phyloP scores from a whole-genome alignment of 2,113 vertebrate genomes.

The Morone chrysops region DNA sequence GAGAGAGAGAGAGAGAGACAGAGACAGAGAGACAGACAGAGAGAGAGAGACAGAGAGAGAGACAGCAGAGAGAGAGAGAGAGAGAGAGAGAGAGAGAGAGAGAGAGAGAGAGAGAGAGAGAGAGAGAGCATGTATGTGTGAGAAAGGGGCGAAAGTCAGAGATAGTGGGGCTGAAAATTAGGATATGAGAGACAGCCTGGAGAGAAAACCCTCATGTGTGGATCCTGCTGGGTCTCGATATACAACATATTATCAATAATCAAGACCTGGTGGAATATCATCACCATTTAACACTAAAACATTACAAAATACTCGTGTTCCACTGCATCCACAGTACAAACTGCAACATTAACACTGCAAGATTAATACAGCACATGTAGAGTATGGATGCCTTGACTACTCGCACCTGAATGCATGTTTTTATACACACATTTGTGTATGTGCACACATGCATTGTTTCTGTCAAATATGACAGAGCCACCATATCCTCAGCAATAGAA shows the following conservation, averaged over 20 bases:
- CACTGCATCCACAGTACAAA: neutral
- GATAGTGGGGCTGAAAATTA: conserved; percentile 51
- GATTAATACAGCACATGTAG: conserved; percentile 26
- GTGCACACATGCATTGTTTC: conserved; percentile 34
- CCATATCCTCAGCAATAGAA: conserved; percentile 32
- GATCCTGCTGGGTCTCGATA: conserved; percentile 34
- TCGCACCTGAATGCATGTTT: conserved; percentile 18
- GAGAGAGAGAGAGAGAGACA: too few relatives aligned
- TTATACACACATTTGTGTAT: neutral
- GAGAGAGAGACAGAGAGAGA: too few relatives aligned
- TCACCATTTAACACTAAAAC: conserved; percentile 7
- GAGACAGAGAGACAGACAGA: too few relatives aligned
- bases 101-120: conserved; percentile 8
- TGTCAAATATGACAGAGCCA: conserved; percentile 22
- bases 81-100: neutral
- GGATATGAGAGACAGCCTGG: conserved; percentile 53
- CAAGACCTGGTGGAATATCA: conserved; percentile 25
- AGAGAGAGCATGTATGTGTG: conserved; percentile 21
- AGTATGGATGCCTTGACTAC: neutral
- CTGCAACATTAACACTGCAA: neutral
- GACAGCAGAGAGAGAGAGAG: too few relatives aligned
- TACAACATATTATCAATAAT: conserved; percentile 25
- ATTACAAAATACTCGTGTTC: neutral
- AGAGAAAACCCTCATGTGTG: conserved; percentile 42
- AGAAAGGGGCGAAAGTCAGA: conserved; percentile 45